A percentile compares a stretch with the other conserved stretches of the same genome.
These are phyloP conservation scores for Drymonia ruficornis DNA, from an alignment of 2,888 invertebrate species.

Conservation along the genomic window DNA sequence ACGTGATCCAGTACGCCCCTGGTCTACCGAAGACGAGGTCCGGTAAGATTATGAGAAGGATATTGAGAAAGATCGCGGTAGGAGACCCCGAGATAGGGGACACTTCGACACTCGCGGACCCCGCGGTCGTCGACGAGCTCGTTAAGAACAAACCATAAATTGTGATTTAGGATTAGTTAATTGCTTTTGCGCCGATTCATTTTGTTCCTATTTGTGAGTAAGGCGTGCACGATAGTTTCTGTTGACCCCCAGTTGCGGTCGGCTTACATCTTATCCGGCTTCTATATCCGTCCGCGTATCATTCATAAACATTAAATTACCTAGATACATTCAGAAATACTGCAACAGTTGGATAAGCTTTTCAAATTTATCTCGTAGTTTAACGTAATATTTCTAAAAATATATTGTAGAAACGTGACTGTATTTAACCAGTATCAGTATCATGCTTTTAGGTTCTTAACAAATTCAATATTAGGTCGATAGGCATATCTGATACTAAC, in stretches of 20 bases:
- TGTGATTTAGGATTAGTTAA: slow-evolving; percentile 8
- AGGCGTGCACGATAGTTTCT: slow-evolving; percentile 12
- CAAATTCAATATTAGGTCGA: not conserved
- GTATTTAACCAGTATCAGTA: too few relatives aligned
- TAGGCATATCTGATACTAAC: not conserved
- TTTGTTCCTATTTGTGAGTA: slow-evolving; percentile 26
- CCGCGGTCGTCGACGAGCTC: slow-evolving; percentile 92
- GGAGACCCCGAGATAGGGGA: slow-evolving; percentile 97
- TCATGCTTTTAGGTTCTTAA: too few relatives aligned
- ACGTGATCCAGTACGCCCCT: slow-evolving; percentile 96
- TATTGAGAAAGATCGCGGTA: slow-evolving; percentile 96
- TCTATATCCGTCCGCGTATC: slow-evolving; percentile 34
- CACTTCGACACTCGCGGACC: slow-evolving; percentile 96
- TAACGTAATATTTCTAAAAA: too few relatives aligned
- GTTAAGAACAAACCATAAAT: slow-evolving; percentile 75
- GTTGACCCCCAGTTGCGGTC: slow-evolving; percentile 13
- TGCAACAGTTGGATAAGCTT: slow-evolving; percentile 3
- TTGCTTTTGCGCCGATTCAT: slow-evolving; percentile 11
- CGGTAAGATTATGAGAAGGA: slow-evolving; percentile 99
- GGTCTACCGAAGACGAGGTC: slow-evolving; percentile 98
- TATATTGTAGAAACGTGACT: too few relatives aligned
- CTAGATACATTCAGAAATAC: slow-evolving; percentile 16
- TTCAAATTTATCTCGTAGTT: too few relatives aligned
- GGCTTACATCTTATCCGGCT: slow-evolving; percentile 31
- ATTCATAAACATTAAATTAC: slow-evolving; percentile 4